phyloP scores from a whole-genome alignment of 2,113 vertebrate species.

The Centropus bengalensis region DNA sequence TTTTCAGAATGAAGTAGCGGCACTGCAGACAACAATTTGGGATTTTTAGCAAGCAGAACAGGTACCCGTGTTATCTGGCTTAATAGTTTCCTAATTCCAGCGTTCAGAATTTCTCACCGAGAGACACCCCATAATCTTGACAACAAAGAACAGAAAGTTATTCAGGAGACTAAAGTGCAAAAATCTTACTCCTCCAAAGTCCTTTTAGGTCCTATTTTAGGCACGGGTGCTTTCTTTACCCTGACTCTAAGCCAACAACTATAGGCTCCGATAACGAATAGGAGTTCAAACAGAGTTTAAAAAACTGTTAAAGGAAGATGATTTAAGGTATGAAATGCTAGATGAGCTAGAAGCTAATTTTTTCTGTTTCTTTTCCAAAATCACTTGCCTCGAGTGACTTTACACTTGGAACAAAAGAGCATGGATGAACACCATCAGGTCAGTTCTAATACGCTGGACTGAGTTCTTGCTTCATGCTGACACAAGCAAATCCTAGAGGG shows the following conservation, averaged over 20 bases:
- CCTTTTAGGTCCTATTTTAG: neutral
- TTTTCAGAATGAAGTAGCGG: neutral
- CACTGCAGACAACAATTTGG: neutral
- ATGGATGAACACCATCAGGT: neutral
- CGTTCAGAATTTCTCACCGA: neutral
- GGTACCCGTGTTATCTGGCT: neutral
- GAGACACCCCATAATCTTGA: neutral
- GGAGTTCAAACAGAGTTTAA: neutral
- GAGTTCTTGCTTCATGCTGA: neutral
- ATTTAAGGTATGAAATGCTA: neutral
- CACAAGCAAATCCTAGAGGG: neutral
- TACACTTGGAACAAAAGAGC: neutral
- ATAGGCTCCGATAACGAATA: neutral
- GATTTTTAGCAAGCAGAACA: neutral
- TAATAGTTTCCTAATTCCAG: neutral
- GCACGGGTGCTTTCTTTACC: neutral
- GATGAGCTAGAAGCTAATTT: neutral
- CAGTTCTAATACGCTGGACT: neutral
- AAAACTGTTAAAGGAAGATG: neutral
- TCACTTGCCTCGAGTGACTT: neutral
- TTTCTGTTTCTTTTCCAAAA: neutral
- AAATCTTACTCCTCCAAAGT: neutral
- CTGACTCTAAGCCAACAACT: neutral
- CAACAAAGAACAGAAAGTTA: neutral
- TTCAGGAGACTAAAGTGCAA: neutral